Evolutionary conservation across 2,113 vertebrate genomes (phyloP).

Genomic region (Amphilophus citrinellus): DNA sequence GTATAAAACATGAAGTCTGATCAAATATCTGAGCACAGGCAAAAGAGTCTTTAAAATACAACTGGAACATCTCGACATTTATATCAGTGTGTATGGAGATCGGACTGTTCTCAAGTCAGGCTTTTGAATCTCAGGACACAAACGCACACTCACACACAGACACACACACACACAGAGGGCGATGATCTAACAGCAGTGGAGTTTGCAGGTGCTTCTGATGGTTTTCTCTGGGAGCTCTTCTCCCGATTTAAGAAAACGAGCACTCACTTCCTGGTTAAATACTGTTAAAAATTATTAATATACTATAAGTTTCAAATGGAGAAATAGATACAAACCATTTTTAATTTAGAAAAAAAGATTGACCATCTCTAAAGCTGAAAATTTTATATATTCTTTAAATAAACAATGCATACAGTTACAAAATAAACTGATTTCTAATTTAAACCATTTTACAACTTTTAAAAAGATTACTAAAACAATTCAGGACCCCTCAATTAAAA

Average conservation of each 20-base stretch:
- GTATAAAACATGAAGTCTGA: conserved; percentile 7
- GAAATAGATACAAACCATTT: not conserved
- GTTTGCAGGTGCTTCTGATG: too few species aligned
- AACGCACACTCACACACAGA: not conserved
- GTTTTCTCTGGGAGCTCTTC: too few species aligned
- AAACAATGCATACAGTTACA: not conserved
- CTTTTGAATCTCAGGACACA: conserved; percentile 4
- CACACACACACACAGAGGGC: not conserved
- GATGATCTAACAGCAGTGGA: too few species aligned
- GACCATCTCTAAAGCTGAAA: not conserved
- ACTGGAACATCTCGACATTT: conserved; percentile 17
- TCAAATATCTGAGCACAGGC: not conserved
- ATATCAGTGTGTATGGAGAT: not conserved
- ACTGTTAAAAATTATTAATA: not conserved
- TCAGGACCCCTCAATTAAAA: not conserved
- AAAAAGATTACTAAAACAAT: not conserved
- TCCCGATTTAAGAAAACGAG: not conserved
- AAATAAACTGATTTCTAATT: not conserved
- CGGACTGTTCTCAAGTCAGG: conserved; percentile 23
- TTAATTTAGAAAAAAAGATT: not conserved
- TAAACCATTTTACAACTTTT: too few species aligned
- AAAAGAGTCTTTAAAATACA: conserved; percentile 55
- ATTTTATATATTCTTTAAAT: not conserved
- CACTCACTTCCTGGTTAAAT: not conserved
- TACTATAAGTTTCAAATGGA: not conserved